Base-by-base conservation (phyloP, 92 coral and sea anemone species). In the Siderastrea radians region DNA sequence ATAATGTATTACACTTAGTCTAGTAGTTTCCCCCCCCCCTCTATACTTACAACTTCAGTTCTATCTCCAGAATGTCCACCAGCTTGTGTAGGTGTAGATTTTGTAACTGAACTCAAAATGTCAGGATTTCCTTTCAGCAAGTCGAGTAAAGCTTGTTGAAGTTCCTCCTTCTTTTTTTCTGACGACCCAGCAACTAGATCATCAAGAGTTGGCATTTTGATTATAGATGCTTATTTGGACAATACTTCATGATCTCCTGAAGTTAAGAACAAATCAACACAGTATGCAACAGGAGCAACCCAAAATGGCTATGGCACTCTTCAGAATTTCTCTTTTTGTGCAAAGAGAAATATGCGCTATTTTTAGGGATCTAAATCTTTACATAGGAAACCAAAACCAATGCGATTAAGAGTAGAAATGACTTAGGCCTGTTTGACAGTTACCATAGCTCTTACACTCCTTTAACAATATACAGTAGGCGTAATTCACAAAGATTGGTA, bases 81-180 rank as follows among this genome's bases (percentile, higher is more conserved):
- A 26, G 38, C 74, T 47, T 2, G 54, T 10, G 44, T 17, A 4
- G 70, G 3, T 47, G 59, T 12, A 47, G 73, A 17, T 67, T 53
- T 68, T 11, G 77, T 67, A 38, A 83, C 80, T 17, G 71, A 49
- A 66, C 66, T 80, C 51, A 85, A 77, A 77, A 75, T 85, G 49
- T 85, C 75, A 10, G 89, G 77, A 54, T 85, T 76, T 26, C 70
- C 80, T 58, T 55, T 88, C 1, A 88, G 11, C 53, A 88, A 45
- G 17, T 82, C 83, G 7, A 83, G 51, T 53, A 88, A 67, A 6
- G 88, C 88, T 43, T 76, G 74, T 12, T 88, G 91, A 4, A 88
- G 88, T 16, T 88, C 82, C 53, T 81, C 60, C 66, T 88, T 80
- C 75, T 62, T 69, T 58, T 66, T 64, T 8, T 49, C 81, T 12